Percentiles rank a stretch among this genome's conserved stretches.
phyloP scores from a whole-genome alignment of 2,113 vertebrate genomes.

The Dasyornis broadbenti region DNA sequence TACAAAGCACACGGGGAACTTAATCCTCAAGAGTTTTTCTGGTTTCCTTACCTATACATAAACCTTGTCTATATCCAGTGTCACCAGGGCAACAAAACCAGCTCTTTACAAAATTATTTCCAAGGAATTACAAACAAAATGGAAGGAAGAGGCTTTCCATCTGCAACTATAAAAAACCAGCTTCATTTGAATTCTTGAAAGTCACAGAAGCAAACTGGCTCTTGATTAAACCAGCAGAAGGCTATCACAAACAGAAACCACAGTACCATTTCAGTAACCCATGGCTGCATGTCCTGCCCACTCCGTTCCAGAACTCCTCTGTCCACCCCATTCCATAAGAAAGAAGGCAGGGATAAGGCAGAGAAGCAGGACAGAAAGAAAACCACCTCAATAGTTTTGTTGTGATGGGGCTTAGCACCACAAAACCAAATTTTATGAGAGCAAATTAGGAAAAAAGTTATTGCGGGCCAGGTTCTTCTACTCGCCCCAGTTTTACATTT shows the following conservation, averaged over 20 bases:
- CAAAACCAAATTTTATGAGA: background rate
- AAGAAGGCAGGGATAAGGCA: background rate
- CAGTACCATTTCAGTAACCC: background rate
- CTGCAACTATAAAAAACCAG: background rate
- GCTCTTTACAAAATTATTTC: background rate
- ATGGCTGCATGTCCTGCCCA: fast-evolving
- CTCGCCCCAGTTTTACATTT: background rate
- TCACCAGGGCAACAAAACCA: background rate
- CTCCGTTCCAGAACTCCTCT: background rate
- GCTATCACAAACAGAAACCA: background rate
- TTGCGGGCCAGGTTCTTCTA: background rate
- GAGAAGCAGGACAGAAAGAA: background rate
- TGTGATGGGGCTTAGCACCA: background rate
- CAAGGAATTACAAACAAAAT: background rate
- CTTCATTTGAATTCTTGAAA: background rate
- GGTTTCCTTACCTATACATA: background rate
- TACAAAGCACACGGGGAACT: background rate
- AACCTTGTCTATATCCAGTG: background rate
- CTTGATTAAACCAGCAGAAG: background rate
- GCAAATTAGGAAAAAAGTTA: background rate
- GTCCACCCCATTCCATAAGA: no score
- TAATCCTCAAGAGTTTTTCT: background rate
- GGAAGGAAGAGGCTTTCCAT: background rate
- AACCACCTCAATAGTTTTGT: background rate
- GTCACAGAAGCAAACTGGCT: background rate